These are phyloP conservation scores for Triplophysa rosa DNA, from an alignment of 2,113 vertebrate species.

Conservation along the genomic window DNA sequence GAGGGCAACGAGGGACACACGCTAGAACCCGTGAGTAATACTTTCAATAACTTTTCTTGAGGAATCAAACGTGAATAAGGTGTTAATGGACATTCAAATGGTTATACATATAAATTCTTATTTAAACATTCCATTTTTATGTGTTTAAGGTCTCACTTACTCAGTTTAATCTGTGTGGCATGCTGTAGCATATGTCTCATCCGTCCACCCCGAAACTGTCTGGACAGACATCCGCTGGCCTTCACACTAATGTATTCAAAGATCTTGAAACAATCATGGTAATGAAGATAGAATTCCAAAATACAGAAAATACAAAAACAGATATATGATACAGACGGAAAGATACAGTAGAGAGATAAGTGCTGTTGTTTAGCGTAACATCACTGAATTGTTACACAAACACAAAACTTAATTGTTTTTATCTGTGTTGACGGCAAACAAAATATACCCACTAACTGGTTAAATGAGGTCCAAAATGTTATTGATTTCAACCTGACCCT, in stretches of 20 bases:
- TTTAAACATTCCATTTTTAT: too few species aligned
- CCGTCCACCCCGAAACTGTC: neutral
- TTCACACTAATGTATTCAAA: neutral
- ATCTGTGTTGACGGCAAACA: too few species aligned
- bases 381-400: too few species aligned
- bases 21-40: neutral
- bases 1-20: slow-evolving; percentile 66
- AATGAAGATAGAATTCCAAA: neutral
- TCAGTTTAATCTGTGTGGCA: neutral
- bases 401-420: too few species aligned
- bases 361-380: too few species aligned
- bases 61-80: too few species aligned
- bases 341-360: neutral
- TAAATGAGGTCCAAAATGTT: too few species aligned
- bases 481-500: too few species aligned
- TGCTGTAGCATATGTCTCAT: neutral
- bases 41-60: neutral
- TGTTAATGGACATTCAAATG: too few species aligned
- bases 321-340: neutral
- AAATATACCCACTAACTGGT: too few species aligned
- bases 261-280: neutral
- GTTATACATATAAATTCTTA: too few species aligned
- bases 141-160: too few species aligned
- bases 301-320: neutral
- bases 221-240: neutral